These are phyloP conservation scores for Antennarius striatus DNA, from an alignment of 2,113 vertebrate species.

Conservation along the genomic window DNA sequence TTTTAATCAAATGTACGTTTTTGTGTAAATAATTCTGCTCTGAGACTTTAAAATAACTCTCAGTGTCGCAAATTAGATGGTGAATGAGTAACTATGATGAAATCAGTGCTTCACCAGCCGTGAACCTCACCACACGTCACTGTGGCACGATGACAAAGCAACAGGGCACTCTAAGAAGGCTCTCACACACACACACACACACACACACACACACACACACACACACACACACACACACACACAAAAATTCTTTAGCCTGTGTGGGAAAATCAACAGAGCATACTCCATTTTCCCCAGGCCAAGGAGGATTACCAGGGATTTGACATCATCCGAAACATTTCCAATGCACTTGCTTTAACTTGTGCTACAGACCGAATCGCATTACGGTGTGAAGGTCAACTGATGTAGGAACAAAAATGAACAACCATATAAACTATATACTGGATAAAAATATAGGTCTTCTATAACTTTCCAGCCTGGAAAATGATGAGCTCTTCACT, in stretches of 20 bases:
- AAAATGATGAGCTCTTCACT: conserved; percentile 4
- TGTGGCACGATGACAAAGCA: not conserved
- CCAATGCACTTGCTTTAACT: conserved; percentile 1
- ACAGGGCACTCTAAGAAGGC: not conserved
- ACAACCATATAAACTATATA: conserved; percentile 26
- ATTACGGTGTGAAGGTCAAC: not conserved
- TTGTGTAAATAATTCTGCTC: no score
- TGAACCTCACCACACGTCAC: no score
- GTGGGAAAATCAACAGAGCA: not conserved
- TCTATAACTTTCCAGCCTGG: conserved; percentile 16
- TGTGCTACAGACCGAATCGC: conserved; percentile 12
- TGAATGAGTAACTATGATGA: no score
- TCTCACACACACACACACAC: not conserved
- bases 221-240: not conserved
- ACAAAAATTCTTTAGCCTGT: not conserved
- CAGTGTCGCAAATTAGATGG: no score
- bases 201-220: not conserved
- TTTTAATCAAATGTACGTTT: no score
- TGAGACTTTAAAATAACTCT: no score
- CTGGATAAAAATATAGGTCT: conserved; percentile 22
- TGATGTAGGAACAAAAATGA: conserved; percentile 4
- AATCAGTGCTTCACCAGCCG: no score
- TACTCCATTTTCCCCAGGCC: not conserved
- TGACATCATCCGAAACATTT: not conserved
- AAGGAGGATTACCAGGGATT: conserved; percentile 1